Percentiles rank a stretch among this genome's conserved stretches.
Evolutionary conservation across 2,888 invertebrate species (phyloP).

Genomic region (Philopedon plagiatum): DNA sequence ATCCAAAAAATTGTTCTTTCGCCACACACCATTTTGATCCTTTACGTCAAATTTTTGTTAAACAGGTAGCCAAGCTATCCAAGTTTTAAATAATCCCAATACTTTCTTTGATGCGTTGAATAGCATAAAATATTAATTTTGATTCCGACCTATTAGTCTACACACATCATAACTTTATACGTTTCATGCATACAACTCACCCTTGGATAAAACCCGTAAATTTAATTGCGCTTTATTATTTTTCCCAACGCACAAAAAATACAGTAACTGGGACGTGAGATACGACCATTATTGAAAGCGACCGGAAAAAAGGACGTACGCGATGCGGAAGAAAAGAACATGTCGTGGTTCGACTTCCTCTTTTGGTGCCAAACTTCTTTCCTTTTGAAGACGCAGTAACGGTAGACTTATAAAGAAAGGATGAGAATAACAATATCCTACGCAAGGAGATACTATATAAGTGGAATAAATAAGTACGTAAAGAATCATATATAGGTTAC

Average conservation of each 20-base stretch:
- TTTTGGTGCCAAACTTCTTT: slow-evolving; percentile 39
- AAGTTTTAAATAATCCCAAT: too few relatives aligned
- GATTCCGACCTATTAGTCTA: too few relatives aligned
- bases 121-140: too few relatives aligned
- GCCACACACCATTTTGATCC: too few relatives aligned
- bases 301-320: slow-evolving; percentile 38
- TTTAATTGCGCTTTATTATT: slow-evolving; percentile 20
- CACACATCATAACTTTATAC: too few relatives aligned
- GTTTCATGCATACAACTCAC: too few relatives aligned
- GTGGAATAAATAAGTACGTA: background rate
- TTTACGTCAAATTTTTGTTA: too few relatives aligned
- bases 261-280: slow-evolving; percentile 29
- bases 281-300: slow-evolving; percentile 20
- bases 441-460: background rate
- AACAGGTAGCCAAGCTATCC: too few relatives aligned
- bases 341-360: slow-evolving; percentile 36
- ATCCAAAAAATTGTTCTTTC: too few relatives aligned
- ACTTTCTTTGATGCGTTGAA: too few relatives aligned
- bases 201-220: too few relatives aligned
- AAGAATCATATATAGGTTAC: too few relatives aligned
- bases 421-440: slow-evolving; percentile 23
- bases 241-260: slow-evolving; percentile 13
- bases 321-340: slow-evolving; percentile 33
- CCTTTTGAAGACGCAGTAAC: slow-evolving; percentile 32
- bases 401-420: slow-evolving; percentile 21